Base-by-base conservation (phyloP, 1,140 invertebrate species). In the Macrobrachium nipponense region DNA sequence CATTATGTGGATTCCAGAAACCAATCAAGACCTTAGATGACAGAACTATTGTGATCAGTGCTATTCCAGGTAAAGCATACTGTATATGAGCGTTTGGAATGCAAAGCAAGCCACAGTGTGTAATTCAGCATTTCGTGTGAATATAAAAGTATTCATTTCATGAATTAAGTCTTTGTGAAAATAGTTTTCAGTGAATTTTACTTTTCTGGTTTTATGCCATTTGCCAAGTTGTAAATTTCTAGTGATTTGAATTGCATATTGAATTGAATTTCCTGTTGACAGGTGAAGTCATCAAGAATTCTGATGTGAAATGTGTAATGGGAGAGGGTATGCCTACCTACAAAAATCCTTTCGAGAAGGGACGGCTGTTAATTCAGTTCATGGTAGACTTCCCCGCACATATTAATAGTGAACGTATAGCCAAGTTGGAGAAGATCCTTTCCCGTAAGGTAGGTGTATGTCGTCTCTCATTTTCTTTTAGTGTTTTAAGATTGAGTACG, bases 271-370 rank as follows among this genome's bases (percentile, higher is more conserved):
- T 36, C 20, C 75, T n/a, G 64, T 75, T 91, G 92, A 70, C 90
- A 94, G 96, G 96, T 88, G 95, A 95, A 91, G 93, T 96, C 15
- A 93, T 95, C 14, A 98, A 98, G 90, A 96, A 98, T 91, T 96
- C 95, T 86, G 96, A 97, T 89, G 93, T 98, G 12, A 99, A 98
- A 91, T 97, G 95, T 91, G 94, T 99, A 68, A 89, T 95, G 84
- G 95, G 95, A 89, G 98, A 99, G 92, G 98, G 98, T 82, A 99
- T 99, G 99, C 99, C 99, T 0, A 94, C 95, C 82, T 97, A 98
- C 90, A 97, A 97, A 90, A 98, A 98, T 93, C 98, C 98, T 64
- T 97, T 98, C 91, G 97, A 98, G 90, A 98, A 97, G 90, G 99
- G 99, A 62, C 95, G 95, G 84, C 93, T 99, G 17, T 96, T 99